Base-by-base conservation (phyloP, 2,888 invertebrate genomes). In the Notodonta dromedarius region DNA sequence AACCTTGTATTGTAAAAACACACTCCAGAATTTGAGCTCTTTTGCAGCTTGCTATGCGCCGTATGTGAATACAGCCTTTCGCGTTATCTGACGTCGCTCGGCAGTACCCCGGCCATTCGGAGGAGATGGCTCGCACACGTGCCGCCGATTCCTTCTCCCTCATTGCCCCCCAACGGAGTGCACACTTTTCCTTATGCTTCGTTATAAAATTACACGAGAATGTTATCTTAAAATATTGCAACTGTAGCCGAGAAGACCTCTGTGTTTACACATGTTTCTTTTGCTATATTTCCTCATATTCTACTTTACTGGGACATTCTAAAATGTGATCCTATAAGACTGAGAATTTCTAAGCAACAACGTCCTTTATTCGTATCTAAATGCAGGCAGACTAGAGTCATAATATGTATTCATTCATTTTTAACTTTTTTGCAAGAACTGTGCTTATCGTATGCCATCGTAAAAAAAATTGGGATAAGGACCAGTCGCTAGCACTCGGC, bases 81-180 rank as follows among this genome's bases (percentile, higher is more conserved):
- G 7, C 51, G 54, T 72, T 64, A 62, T 60, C 58, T 69, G 69
- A 61, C 62, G 69, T 72, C 69, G 65, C 71, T 24, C 14, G 58
- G 56, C 53, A 12, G 35, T 35, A 53, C 53, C 13, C 35, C 53
- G 8, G 48, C 61, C 40, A 58, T 61, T 58, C 52, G 56, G 51
- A 56, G 57, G 67, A 64, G 56, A 71, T 64, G 64, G 62, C 60
- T 24, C 59, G 53, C 64, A 61, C 59, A 70, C 70, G 68, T 56
- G 61, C 55, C 24, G 12, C 9, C 12, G 13, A 62, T 60, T 65
- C 56, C 59, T 71, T 72, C 61, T 64, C 48, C 48, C 57, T 60
- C 69, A 69, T 71, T 71, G 65, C 60, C 69, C 61, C 48, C 24
- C 32, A 65, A 61, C 56, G 58, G 54, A 60, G 57, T 62, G 13